Evolutionary conservation across 2,888 invertebrate species (phyloP), one percentile per base, ranked within the genome.

Genomic region (Eledone cirrhosa): DNA sequence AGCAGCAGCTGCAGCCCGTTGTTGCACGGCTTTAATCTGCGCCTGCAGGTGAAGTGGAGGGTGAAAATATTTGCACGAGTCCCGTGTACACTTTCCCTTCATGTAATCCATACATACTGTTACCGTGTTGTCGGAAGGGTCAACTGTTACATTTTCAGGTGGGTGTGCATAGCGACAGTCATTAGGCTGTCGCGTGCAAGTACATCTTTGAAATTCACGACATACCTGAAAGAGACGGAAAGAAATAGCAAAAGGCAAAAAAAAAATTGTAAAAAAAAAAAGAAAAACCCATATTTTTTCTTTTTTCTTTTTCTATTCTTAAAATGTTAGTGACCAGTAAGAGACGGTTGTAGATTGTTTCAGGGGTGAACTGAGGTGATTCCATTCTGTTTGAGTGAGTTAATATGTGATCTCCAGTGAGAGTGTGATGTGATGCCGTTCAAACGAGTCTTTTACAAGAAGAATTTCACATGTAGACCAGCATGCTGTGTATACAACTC

Each of bases 101-200:
- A 97, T 95, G 94, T 96, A 97, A 95, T 98, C 97, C 97, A 97
- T 97, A 96, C 98, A 98, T 94, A 97, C 97, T 94, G 97, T 97
- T 94, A 97, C 97, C 85, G 96, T 95, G 95, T 97, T 97, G 94
- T 97, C 97, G 93, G 95, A 95, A 94, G 86, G 83, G 84, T 96
- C 97, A 93, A 96, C 95, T 93, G 95, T 95, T 93, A 97, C 96
- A 93, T 96, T 91, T 93, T 97, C 90, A 93, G 96, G 95, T 93
- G 97, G 97, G 94, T 97, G 97, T 94, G 97, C 97, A 95, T 96
- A 97, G 94, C 97, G 97, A 94, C 97, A 98, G 94, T 97, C 97
- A 92, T 95, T 94, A 94, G 97, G 97, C 92, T 95, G 95, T 93
- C 97, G 96, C 94, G 97, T 96, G 94, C 97, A 98, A 94, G 96